Percentiles rank a stretch among this genome's conserved stretches.
Conservation (phyloP, 92 coral and sea anemone genomes). For the Nematostella vectensis region DNA sequence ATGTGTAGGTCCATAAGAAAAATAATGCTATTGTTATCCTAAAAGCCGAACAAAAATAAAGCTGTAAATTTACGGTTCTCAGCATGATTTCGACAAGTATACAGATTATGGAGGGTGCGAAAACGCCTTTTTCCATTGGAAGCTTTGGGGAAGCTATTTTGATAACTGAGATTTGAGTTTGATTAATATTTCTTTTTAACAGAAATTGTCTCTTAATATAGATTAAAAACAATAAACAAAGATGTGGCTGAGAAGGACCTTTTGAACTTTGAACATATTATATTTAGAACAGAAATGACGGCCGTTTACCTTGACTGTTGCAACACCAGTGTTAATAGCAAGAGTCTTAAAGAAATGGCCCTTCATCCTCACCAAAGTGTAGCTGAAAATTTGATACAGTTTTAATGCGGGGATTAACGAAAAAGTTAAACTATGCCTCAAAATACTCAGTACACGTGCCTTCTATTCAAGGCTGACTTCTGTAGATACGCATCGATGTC, state of each 20-base stretch:
- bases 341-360: constrained; percentile 14
- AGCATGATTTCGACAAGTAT: too few relatives aligned
- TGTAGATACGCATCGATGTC: constrained; percentile 27
- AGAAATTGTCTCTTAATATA: too few relatives aligned
- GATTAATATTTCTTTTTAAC: too few relatives aligned
- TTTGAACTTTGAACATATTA: too few relatives aligned
- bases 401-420: neutral
- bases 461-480: constrained; percentile 14
- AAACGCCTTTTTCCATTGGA: too few relatives aligned
- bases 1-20: constrained; percentile 33
- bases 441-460: constrained; percentile 24
- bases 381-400: constrained; percentile 4
- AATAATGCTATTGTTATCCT: constrained; percentile 17
- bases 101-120: too few relatives aligned
- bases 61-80: neutral
- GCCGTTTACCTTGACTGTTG: constrained; percentile 15
- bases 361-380: constrained; percentile 6
- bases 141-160: too few relatives aligned
- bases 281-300: too few relatives aligned
- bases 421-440: neutral
- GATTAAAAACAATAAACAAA: too few relatives aligned
- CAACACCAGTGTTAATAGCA: constrained; percentile 20
- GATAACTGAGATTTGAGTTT: too few relatives aligned
- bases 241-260: too few relatives aligned
- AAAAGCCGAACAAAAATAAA: neutral